phyloP scores from a whole-genome alignment of 2,797 vertebrate species.

The Aratinga solstitialis region DNA sequence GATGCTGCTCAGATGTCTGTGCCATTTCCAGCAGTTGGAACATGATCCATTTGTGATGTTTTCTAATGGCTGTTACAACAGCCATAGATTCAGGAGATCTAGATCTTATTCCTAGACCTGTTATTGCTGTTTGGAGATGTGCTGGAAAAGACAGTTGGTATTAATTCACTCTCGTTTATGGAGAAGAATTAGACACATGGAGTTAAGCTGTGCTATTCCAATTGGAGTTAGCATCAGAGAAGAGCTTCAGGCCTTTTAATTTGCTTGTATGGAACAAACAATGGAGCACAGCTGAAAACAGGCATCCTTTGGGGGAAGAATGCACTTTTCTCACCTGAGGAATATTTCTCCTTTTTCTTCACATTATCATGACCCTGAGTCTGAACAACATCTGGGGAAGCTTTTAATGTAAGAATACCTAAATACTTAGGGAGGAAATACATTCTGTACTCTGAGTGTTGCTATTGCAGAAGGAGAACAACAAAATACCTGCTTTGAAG shows the following conservation, averaged over 20 bases:
- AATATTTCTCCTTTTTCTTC: background rate
- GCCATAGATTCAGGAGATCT: background rate
- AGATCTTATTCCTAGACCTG: background rate
- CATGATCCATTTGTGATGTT: background rate
- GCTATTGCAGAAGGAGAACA: background rate
- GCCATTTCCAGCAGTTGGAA: background rate
- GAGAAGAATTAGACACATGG: background rate
- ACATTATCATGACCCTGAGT: background rate
- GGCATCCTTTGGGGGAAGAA: fast-evolving
- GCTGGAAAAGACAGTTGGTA: background rate
- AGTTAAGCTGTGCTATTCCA: background rate
- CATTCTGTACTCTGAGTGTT: background rate
- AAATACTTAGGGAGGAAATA: background rate
- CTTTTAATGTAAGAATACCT: background rate
- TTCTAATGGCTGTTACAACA: background rate
- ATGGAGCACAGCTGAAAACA: fast-evolving
- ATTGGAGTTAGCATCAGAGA: fast-evolving
- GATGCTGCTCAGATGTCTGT: background rate
- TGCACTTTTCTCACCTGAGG: background rate
- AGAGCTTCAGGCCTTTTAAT: background rate
- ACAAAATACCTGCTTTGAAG: background rate
- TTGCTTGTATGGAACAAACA: background rate
- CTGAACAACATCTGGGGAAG: background rate
- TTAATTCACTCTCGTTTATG: background rate
- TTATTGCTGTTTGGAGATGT: background rate